These are phyloP conservation scores for Esox niger DNA, from an alignment of 2,113 vertebrate species.

Conservation along the genomic window DNA sequence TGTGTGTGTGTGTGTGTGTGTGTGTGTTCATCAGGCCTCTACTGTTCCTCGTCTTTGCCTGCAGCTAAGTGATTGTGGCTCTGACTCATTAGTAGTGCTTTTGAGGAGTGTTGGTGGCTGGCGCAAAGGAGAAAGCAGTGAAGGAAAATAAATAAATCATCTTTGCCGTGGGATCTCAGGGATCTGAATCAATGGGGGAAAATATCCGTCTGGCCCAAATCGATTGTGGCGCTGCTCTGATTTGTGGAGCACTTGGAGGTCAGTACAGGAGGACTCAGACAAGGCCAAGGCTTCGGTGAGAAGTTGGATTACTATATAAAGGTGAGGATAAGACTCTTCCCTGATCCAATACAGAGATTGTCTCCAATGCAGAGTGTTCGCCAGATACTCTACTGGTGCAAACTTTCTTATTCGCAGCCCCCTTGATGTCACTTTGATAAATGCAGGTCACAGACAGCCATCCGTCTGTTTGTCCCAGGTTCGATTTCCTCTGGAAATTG, in stretches of 20 bases:
- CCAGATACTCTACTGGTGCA: too few species aligned
- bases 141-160: neutral
- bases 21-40: neutral
- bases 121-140: neutral
- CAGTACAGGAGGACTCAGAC: neutral
- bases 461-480: too few species aligned
- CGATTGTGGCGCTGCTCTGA: neutral
- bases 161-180: neutral
- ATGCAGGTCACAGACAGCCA: too few species aligned
- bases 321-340: neutral
- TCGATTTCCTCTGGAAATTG: too few species aligned
- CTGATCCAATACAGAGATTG: neutral
- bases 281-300: neutral
- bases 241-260: neutral
- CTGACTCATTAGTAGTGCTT: neutral
- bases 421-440: too few species aligned
- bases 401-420: too few species aligned
- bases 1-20: too few species aligned
- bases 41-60: neutral
- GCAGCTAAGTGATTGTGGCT: neutral
- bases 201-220: neutral
- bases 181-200: neutral
- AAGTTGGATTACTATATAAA: neutral
- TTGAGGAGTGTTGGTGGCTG: neutral
- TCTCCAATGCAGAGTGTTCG: too few species aligned